These are phyloP conservation scores for Marisa cornuarietis DNA, from an alignment of 1,140 invertebrate genomes.

Conservation along the genomic window DNA sequence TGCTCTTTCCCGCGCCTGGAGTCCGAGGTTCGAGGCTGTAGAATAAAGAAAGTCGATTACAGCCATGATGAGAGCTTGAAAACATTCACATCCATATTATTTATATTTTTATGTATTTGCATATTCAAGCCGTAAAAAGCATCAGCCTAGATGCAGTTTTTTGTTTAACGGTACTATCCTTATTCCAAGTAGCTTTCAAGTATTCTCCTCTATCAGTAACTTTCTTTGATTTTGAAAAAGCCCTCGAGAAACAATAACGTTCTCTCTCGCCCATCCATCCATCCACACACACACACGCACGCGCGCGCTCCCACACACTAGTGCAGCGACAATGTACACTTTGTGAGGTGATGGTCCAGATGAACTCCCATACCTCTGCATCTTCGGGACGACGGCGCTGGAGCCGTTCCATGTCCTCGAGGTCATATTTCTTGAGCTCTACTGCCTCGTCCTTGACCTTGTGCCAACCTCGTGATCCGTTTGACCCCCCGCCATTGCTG, in stretches of 20 bases:
- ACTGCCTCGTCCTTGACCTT: conserved; percentile 57
- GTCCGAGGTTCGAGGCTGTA: conserved; percentile 6
- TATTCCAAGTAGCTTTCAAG: no score
- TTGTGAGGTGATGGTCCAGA: not conserved
- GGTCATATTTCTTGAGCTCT: conserved; percentile 67
- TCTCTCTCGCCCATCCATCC: no score
- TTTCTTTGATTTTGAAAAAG: no score
- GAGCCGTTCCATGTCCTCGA: conserved; percentile 70
- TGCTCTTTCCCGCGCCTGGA: conserved; percentile 29
- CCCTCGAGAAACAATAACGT: no score
- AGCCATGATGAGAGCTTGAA: not conserved
- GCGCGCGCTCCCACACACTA: no score
- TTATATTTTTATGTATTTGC: not conserved
- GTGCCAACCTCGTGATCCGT: conserved; percentile 54
- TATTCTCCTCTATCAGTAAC: no score
- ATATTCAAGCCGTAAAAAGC: no score
- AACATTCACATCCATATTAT: not conserved
- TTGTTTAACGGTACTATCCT: no score
- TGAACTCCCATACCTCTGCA: conserved; percentile 32
- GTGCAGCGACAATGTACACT: no score
- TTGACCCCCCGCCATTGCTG: conserved; percentile 40
- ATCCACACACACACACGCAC: no score
- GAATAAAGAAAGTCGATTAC: not conserved
- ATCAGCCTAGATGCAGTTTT: no score
- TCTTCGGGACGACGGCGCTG: conserved; percentile 68